A percentile compares a stretch with the other conserved stretches of the same genome.
These are phyloP conservation scores for Iguana delicatissima DNA, from an alignment of 2,797 vertebrate genomes.

Conservation along the genomic window DNA sequence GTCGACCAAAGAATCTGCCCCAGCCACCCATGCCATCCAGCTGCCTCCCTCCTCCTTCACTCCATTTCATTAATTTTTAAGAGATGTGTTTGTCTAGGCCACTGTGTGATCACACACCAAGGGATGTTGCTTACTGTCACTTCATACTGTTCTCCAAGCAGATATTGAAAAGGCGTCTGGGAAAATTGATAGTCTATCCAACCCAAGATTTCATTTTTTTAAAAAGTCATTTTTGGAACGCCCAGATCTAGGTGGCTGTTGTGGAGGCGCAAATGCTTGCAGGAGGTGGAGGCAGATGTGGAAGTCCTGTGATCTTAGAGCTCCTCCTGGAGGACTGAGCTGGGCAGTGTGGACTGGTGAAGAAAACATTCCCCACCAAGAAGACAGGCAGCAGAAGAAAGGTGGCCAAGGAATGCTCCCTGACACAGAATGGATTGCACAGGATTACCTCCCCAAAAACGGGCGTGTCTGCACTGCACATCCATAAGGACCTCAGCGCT, in stretches of 20 bases:
- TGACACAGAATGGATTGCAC: too few relatives aligned
- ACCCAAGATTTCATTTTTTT: slow-evolving; percentile 68
- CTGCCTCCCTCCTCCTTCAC: neutral
- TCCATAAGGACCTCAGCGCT: too few relatives aligned
- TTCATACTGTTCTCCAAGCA: slow-evolving; percentile 70
- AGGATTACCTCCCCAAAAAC: too few relatives aligned
- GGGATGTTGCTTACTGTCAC: slow-evolving; percentile 65
- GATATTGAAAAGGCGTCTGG: slow-evolving; percentile 76
- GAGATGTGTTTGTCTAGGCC: slow-evolving; percentile 11
- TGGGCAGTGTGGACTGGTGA: neutral
- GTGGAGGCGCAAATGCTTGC: neutral
- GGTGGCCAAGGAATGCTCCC: too few relatives aligned
- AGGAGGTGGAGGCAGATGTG: neutral
- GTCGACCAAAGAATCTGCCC: neutral
- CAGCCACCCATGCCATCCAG: neutral
- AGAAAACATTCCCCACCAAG: neutral
- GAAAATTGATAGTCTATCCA: slow-evolving; percentile 70
- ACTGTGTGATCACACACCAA: slow-evolving; percentile 27
- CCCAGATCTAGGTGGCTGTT: slow-evolving; percentile 53
- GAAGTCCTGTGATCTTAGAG: slow-evolving; percentile 1
- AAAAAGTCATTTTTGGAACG: slow-evolving; percentile 69
- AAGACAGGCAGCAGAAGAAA: too few relatives aligned
- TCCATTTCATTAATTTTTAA: slow-evolving; percentile 2
- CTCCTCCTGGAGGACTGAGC: slow-evolving; percentile 5
- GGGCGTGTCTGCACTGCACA: too few relatives aligned